These are phyloP conservation scores for Pygocentrus nattereri DNA, from an alignment of 2,797 vertebrate species.

Conservation along the genomic window DNA sequence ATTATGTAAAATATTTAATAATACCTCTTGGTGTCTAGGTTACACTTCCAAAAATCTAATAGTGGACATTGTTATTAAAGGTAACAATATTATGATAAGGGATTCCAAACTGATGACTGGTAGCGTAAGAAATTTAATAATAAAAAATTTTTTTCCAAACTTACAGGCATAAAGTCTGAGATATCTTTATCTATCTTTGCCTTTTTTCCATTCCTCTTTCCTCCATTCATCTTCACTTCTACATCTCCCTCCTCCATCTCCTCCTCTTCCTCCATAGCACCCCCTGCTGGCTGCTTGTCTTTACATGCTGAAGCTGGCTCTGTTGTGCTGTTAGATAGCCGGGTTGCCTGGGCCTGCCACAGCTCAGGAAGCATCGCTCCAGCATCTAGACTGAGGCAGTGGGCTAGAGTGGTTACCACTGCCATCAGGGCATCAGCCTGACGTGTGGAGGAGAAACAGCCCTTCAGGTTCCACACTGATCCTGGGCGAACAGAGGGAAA, in stretches of 20 bases:
- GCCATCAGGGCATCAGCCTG: slow-evolving; percentile 88
- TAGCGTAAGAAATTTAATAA: no score
- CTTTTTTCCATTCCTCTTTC: slow-evolving; percentile 70
- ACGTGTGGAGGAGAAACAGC: slow-evolving; percentile 80
- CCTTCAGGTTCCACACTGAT: slow-evolving; percentile 92
- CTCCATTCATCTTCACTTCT: slow-evolving; percentile 73
- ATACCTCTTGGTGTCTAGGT: no score
- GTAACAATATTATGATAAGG: no score
- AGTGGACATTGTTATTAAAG: no score
- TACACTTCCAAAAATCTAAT: no score
- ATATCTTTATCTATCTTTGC: slow-evolving; percentile 75
- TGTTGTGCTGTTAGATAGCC: slow-evolving; percentile 54
- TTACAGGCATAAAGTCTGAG: slow-evolving; percentile 93
- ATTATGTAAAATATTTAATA: no score
- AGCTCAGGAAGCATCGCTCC: slow-evolving; percentile 82
- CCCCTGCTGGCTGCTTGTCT: slow-evolving; percentile 54
- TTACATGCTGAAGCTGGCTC: slow-evolving; percentile 57
- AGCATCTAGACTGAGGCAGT: slow-evolving; percentile 84
- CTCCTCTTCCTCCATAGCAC: slow-evolving; percentile 55
- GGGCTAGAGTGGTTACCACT: slow-evolving; percentile 84
- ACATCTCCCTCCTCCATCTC: slow-evolving; percentile 81
- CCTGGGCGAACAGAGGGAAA: slow-evolving; percentile 72
- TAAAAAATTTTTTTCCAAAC: slow-evolving; percentile 59
- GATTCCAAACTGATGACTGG: no score
- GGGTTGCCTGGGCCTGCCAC: slow-evolving; percentile 79